phyloP scores from a whole-genome alignment of 2,888 invertebrate genomes.

The Cactoblastis cactorum region DNA sequence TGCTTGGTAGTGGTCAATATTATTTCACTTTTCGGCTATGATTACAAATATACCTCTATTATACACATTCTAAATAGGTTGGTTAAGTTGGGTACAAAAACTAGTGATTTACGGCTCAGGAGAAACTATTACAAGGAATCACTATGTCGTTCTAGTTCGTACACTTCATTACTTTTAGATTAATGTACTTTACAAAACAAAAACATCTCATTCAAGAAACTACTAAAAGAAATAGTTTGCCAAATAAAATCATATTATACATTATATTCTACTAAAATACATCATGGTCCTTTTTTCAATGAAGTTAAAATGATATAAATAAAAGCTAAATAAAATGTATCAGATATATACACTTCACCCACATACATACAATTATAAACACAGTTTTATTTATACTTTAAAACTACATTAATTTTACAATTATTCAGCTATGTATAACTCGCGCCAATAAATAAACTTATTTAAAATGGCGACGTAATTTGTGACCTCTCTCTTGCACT shows the following conservation, averaged over 20 bases:
- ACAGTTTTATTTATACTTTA: no score
- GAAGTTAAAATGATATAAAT: neutral
- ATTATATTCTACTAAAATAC: neutral
- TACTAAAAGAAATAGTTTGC: no score
- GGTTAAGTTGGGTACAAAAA: conserved; percentile 5
- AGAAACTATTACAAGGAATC: conserved; percentile 6
- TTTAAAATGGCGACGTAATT: no score
- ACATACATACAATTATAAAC: no score
- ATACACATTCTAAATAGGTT: no score
- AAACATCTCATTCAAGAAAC: neutral
- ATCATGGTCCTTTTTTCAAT: neutral
- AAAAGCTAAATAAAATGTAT: no score
- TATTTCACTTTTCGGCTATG: no score
- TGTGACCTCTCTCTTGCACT: no score
- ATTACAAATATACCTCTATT: no score
- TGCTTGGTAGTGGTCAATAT: no score
- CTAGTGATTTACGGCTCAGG: neutral
- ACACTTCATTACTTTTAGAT: neutral
- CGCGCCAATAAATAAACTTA: conserved; percentile 58
- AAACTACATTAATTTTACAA: neutral
- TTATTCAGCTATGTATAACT: conserved; percentile 24
- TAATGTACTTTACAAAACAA: neutral
- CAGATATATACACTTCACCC: no score
- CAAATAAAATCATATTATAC: neutral
- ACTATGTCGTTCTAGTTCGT: neutral